Percentiles rank a stretch among this genome's conserved stretches.
Evolutionary conservation across 2,888 invertebrate species (phyloP).

Genomic region (Drosophila greeni): DNA sequence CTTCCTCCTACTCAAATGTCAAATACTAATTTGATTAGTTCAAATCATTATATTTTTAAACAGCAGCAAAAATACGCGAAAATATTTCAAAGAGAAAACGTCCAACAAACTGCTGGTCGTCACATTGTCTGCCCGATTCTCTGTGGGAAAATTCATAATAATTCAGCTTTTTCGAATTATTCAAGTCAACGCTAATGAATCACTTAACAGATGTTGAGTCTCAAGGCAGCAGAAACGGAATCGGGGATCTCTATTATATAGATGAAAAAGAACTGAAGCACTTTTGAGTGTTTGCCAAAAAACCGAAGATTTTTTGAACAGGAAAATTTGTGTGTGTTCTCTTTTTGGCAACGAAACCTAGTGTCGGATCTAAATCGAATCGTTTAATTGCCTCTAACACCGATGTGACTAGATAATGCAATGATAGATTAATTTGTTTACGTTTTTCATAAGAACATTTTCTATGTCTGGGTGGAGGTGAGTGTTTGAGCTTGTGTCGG

Average conservation of each 20-base stretch:
- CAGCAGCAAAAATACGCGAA: slow-evolving; percentile 19
- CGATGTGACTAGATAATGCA: slow-evolving; percentile 48
- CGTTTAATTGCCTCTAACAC: slow-evolving; percentile 62
- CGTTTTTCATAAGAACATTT: slow-evolving; percentile 38
- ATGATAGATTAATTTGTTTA: slow-evolving; percentile 64
- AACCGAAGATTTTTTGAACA: slow-evolving; percentile 24
- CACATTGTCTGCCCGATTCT: slow-evolving; percentile 57
- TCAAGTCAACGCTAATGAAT: slow-evolving; percentile 59
- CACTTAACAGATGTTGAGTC: slow-evolving; percentile 64
- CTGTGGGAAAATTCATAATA: slow-evolving; percentile 29
- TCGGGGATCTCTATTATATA: slow-evolving; percentile 46
- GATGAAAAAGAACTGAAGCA: slow-evolving; percentile 38
- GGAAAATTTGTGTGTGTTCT: slow-evolving; percentile 25
- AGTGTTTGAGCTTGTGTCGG: slow-evolving; percentile 19
- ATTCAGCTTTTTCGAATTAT: slow-evolving; percentile 46
- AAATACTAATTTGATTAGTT: slow-evolving; percentile 51
- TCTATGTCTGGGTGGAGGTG: slow-evolving; percentile 15
- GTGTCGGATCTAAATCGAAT: slow-evolving; percentile 61
- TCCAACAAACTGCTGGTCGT: slow-evolving; percentile 48
- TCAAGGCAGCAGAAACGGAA: slow-evolving; percentile 26
- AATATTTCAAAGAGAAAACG: slow-evolving; percentile 43
- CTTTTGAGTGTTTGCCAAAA: slow-evolving; percentile 60
- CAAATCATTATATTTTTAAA: slow-evolving; percentile 51
- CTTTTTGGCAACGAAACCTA: slow-evolving; percentile 48
- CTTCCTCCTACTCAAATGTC: slow-evolving; percentile 16